Evolutionary conservation across 2,888 invertebrate species (phyloP).

Genomic region (Eledona agricola): DNA sequence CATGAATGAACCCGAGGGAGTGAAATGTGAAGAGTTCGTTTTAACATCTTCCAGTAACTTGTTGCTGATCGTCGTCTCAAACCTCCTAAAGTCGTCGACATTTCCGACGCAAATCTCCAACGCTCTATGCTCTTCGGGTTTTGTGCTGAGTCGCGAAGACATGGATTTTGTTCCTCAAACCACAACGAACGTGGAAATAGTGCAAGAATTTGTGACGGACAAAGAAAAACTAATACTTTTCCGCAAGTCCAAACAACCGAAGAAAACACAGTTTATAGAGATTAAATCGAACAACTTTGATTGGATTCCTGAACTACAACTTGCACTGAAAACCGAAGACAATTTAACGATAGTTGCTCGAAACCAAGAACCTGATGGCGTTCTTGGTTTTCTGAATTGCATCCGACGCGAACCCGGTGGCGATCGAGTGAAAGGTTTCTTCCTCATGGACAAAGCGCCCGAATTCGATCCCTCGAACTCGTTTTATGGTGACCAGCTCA

Average conservation of each 20-base stretch:
- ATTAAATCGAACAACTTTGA: slow-evolving; percentile 54
- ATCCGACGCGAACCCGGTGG: slow-evolving; percentile 69
- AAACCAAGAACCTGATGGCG: slow-evolving; percentile 76
- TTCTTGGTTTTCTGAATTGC: slow-evolving; percentile 81
- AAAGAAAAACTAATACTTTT: slow-evolving; percentile 67
- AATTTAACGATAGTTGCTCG: slow-evolving; percentile 71
- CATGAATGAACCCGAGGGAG: slow-evolving; percentile 46
- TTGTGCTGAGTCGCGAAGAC: slow-evolving; percentile 3
- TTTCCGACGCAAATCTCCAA: neutral
- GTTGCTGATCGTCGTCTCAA: slow-evolving; percentile 57
- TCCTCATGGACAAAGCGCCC: slow-evolving; percentile 72
- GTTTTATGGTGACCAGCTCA: slow-evolving; percentile 72
- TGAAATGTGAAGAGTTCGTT: slow-evolving; percentile 70
- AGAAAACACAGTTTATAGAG: neutral
- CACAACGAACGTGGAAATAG: slow-evolving; percentile 62
- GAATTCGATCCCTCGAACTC: slow-evolving; percentile 66
- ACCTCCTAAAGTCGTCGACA: slow-evolving; percentile 56
- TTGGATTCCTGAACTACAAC: slow-evolving; percentile 66
- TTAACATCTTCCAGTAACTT: neutral
- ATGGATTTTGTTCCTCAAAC: slow-evolving; percentile 37
- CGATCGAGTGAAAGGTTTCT: slow-evolving; percentile 61
- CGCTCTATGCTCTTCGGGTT: neutral
- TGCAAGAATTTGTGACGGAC: slow-evolving; percentile 64
- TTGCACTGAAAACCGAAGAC: slow-evolving; percentile 46
- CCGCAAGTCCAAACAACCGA: slow-evolving; percentile 56